Conservation (phyloP, 1,140 invertebrate species). For the Zaprionus africanus region DNA sequence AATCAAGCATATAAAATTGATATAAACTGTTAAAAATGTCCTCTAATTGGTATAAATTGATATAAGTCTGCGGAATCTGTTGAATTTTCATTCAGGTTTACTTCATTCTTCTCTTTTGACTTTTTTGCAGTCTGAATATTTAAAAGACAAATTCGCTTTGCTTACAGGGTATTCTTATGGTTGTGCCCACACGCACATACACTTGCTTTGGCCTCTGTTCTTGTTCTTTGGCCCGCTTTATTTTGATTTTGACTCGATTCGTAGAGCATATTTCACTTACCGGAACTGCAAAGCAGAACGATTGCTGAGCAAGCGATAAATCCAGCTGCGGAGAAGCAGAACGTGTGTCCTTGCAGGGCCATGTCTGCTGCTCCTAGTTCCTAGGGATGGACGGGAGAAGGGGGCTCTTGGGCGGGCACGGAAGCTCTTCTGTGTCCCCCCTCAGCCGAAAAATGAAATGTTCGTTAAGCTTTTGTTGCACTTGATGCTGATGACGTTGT, state of each 20-base stretch:
- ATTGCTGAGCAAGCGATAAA: slow-evolving; percentile 84
- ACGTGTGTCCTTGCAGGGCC: slow-evolving; percentile 70
- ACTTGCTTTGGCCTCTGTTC: slow-evolving; percentile 14
- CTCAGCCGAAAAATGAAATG: neutral
- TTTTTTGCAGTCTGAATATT: too few species aligned
- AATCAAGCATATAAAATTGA: neutral
- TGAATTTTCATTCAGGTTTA: too few species aligned
- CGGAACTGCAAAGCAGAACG: slow-evolving; percentile 84
- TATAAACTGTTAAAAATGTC: neutral
- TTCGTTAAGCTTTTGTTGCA: slow-evolving; percentile 19
- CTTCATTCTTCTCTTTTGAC: too few species aligned
- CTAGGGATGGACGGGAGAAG: neutral
- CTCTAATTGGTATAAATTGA: neutral
- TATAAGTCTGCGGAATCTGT: neutral
- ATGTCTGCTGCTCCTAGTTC: slow-evolving; percentile 32
- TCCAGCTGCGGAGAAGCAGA: slow-evolving; percentile 73
- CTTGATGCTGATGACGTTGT: slow-evolving; percentile 35
- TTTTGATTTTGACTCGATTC: slow-evolving; percentile 31
- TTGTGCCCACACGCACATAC: neutral
- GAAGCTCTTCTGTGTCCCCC: neutral
- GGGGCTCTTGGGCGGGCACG: neutral
- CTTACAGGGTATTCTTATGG: slow-evolving; percentile 3
- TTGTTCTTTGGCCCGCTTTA: slow-evolving; percentile 11
- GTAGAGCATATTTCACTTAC: slow-evolving; percentile 82
- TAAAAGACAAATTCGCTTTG: neutral